These are phyloP conservation scores for Lepidocyrtinus sp. DNA, from an alignment of 2,888 invertebrate genomes.

Conservation along the genomic window DNA sequence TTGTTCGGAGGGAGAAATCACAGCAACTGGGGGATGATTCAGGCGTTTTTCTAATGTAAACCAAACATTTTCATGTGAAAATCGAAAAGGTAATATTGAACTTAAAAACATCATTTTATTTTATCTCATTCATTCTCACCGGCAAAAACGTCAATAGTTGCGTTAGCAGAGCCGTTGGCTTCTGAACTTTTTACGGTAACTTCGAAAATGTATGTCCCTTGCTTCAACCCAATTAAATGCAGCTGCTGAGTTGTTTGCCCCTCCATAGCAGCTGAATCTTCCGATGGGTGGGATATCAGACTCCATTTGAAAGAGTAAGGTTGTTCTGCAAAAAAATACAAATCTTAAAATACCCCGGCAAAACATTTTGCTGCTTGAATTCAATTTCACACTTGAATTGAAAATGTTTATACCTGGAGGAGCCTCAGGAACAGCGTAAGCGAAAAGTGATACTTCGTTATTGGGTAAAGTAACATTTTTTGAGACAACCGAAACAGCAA, in stretches of 20 bases:
- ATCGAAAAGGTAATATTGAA: not conserved
- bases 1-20: slow-evolving; percentile 89
- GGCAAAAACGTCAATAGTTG: slow-evolving; percentile 91
- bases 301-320: slow-evolving; percentile 93
- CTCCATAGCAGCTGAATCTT: slow-evolving; percentile 84
- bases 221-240: slow-evolving; percentile 85
- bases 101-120: slow-evolving; percentile 39
- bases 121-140: no score
- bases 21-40: slow-evolving; percentile 83
- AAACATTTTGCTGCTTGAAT: no score
- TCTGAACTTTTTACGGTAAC: slow-evolving; percentile 87
- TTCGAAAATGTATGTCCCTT: slow-evolving; percentile 91
- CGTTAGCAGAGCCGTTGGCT: slow-evolving; percentile 89
- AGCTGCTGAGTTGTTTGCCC: slow-evolving; percentile 87
- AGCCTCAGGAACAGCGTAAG: slow-evolving; percentile 85
- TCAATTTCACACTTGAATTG: no score
- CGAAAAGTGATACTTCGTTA: slow-evolving; percentile 87
- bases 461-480: slow-evolving; percentile 87
- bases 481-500: slow-evolving; percentile 83
- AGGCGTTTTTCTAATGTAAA: slow-evolving; percentile 80
- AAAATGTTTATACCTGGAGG: slow-evolving; percentile 74
- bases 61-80: no score
- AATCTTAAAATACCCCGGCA: not conserved
- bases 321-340: slow-evolving; percentile 73
- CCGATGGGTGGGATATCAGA: slow-evolving; percentile 86